Evolutionary conservation across 2,888 invertebrate species (phyloP).

Genomic region (Leucoma salicis): DNA sequence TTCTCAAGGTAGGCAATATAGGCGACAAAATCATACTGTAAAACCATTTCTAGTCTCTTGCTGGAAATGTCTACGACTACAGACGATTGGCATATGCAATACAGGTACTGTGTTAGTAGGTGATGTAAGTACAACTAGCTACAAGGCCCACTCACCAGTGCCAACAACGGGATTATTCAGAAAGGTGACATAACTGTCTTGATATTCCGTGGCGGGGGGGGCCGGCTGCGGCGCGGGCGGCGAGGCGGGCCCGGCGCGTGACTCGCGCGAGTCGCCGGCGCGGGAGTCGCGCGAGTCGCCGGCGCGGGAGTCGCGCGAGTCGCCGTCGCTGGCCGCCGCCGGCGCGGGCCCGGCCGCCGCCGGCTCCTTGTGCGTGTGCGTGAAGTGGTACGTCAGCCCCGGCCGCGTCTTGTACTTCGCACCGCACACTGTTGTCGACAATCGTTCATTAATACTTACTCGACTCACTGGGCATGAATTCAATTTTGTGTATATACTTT

Average conservation of each 20-base stretch:
- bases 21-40: too few species aligned
- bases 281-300: constrained; percentile 73
- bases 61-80: too few species aligned
- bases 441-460: neutral
- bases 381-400: constrained; percentile 97
- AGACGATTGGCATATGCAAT: too few species aligned
- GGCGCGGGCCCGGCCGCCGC: constrained; percentile 40
- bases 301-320: constrained; percentile 51
- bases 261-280: constrained; percentile 58
- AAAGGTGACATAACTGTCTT: constrained; percentile 86
- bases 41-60: too few species aligned
- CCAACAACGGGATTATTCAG: constrained; percentile 81
- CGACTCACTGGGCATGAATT: neutral
- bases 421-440: constrained; percentile 89
- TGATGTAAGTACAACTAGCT: constrained; percentile 1
- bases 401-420: constrained; percentile 98
- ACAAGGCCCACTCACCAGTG: constrained; percentile 44
- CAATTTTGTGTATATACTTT: neutral
- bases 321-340: constrained; percentile 55
- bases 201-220: constrained; percentile 78
- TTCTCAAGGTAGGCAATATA: too few species aligned
- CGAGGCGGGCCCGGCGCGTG: constrained; percentile 89
- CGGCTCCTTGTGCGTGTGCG: constrained; percentile 91
- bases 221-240: constrained; percentile 46
- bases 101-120: too few species aligned